Conservation (phyloP, 1,140 invertebrate species). For the Episyrphus balteatus region DNA sequence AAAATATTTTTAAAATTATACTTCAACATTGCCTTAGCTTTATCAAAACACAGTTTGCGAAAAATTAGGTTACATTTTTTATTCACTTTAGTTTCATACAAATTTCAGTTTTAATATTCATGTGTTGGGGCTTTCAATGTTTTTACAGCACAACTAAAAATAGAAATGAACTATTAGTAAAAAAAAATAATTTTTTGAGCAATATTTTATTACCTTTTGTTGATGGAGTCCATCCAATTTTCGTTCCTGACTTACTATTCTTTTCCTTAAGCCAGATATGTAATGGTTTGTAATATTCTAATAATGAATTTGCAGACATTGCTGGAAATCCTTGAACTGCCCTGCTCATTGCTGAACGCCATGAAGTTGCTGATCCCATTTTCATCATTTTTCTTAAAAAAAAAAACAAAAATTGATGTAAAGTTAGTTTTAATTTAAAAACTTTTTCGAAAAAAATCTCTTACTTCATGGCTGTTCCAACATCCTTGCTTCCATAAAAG, state of each 20-base stretch:
- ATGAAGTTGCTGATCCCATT: conserved; percentile 44
- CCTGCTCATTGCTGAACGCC: conserved; percentile 43
- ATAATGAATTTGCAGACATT: conserved; percentile 35
- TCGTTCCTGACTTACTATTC: conserved; percentile 21
- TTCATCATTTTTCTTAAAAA: conserved; percentile 39
- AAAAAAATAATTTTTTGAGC: neutral
- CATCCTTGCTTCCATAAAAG: conserved; percentile 40
- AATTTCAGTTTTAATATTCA: neutral
- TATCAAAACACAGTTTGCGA: too few species aligned
- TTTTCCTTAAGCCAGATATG: conserved; percentile 28
- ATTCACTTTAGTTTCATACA: too few species aligned
- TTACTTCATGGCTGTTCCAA: conserved; percentile 37
- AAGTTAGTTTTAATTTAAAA: too few species aligned
- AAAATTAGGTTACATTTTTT: too few species aligned
- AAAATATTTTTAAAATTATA: too few species aligned
- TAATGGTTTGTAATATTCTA: conserved; percentile 37
- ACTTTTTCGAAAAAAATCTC: neutral
- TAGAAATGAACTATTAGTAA: neutral
- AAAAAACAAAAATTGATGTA: neutral
- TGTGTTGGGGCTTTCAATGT: too few species aligned
- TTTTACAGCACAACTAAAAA: neutral
- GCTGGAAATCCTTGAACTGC: conserved; percentile 39
- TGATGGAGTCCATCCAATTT: conserved; percentile 25
- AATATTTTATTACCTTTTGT: conserved; percentile 26
- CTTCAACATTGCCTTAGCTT: too few species aligned